phyloP scores from a whole-genome alignment of 2,797 vertebrate species.

The Distichodus sexfasciatus region DNA sequence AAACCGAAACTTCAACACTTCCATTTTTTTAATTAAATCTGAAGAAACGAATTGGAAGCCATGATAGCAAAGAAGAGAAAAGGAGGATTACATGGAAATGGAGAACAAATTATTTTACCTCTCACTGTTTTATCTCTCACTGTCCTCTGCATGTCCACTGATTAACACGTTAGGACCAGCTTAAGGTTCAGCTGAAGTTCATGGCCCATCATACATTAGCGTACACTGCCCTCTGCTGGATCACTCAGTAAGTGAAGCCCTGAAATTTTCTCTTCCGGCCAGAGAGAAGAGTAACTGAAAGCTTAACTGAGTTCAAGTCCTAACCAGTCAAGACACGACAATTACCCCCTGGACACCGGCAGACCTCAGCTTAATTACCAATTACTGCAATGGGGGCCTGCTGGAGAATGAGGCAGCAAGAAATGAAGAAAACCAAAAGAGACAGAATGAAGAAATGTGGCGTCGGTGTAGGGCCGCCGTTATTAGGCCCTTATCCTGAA shows the following conservation, averaged over 20 bases:
- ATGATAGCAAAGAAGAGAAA: not conserved
- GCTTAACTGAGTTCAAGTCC: constrained; percentile 64
- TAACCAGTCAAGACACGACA: constrained; percentile 59
- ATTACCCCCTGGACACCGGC: constrained; percentile 55
- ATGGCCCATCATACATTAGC: constrained; percentile 37
- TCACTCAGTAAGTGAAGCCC: not conserved
- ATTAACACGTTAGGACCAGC: no score
- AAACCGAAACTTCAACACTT: no score
- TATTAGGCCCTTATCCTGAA: no score
- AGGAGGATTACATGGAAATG: not conserved
- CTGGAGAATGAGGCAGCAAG: not conserved
- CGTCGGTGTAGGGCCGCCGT: no score
- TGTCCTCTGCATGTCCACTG: not conserved
- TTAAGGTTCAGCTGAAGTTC: no score
- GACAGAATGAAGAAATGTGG: no score
- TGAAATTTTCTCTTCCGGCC: not conserved
- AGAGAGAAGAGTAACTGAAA: constrained; percentile 37
- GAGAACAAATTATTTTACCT: not conserved
- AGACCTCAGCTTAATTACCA: constrained; percentile 61
- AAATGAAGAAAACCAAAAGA: not conserved
- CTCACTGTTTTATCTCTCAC: not conserved
- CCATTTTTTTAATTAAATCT: no score
- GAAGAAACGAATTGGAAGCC: no score
- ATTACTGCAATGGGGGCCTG: constrained; percentile 46
- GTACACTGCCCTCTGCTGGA: constrained; percentile 76